Evolutionary conservation across 30 jellyfish, hydroid and myxozoan genomes (phyloP), one percentile per base, ranked within the genome.

Genomic region (Aurelia coerulea): DNA sequence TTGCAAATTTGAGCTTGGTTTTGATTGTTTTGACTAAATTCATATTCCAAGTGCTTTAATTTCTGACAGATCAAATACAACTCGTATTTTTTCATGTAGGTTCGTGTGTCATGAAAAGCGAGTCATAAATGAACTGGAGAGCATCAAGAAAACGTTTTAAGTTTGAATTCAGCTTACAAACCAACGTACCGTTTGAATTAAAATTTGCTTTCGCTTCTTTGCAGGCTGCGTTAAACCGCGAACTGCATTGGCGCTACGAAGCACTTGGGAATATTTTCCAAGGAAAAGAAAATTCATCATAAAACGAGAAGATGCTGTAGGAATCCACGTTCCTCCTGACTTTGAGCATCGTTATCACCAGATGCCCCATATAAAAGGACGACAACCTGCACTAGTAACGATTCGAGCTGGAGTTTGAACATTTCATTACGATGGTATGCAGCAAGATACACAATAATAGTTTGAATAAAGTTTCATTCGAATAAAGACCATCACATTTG

Each of bases 231-330:
- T 84, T 75, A 84, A 84, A 29, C 76, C 72, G n/a, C 74, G 88
- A 23, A 74, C 93, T 9, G 88, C 93, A n/a, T 42, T 84, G 42
- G 34, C 83, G 8, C 87, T 84, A 2, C 74, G 93, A 52, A 78
- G 83, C 77, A 84, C 42, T 15, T 73, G 75, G 42, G 93, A 84
- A 74, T 84, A 84, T n/a, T 84, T 73, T 66, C 93, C 93, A 46
- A 62, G 93, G 17, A 84, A 84, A 78, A 41, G 88, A 51, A 84
- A 84, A 51, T 65, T 73, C 53, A 73, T 84, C 39, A 8, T 73
- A 18, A 73, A 74, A 52, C 82, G 87, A 18, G 74, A 53, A 56
- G 87, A 83, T 41, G 93, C 93, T n/a, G 93, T 87, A 74, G 93
- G 93, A 74, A 84, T 84, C 39, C 54, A 78, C 51, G 37, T 79